Evolutionary conservation across 2,888 invertebrate species (phyloP), one percentile per base, ranked within the genome.

Genomic region (Boloria selene): DNA sequence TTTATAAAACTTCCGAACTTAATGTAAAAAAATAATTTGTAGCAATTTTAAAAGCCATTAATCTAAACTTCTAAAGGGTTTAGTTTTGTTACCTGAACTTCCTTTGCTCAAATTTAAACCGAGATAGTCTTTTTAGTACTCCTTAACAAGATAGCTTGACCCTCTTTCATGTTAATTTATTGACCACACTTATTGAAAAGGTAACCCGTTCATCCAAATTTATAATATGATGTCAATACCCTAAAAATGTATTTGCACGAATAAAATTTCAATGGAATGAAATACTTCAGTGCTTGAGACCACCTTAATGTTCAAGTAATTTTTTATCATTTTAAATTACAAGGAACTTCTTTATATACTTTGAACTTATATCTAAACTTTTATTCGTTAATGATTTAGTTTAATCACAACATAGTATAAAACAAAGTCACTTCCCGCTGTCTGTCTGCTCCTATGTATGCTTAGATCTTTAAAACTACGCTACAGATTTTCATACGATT

Each of bases 151-250:
- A 70, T 61, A 56, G 50, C 58, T 61, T 64, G 64, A 64, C 65
- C 70, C 70, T 68, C 63, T 52, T 66, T 50, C 65, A 58, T 47
- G 68, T 58, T 64, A 70, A 68, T 70, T 68, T 70, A 70, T 68
- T 54, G 65, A 55, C 60, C 31, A 45, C 54, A 51, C 50, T 65
- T 64, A 64, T 64, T 31, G 53, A 59, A 60, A 49, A 61, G 60
- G 52, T 51, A 58, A 61, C 60, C 60, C 22, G 17, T 47, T 10
- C 49, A 67, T 26, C 49, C 31, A 44, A 56, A 63, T 47, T 52
- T 49, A 22, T 17, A 61, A 58, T 64, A 17, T n/a, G 22, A 53
- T 55, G 42, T 31, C 50, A 50, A 65, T 60, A 60, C 42, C 50
- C 18, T 16, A 50, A 52, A 22, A 51, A 56, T 17, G n/a, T 56